Evolutionary conservation across 2,113 vertebrate genomes (phyloP).

Genomic region (Opisthocomus hoazin): DNA sequence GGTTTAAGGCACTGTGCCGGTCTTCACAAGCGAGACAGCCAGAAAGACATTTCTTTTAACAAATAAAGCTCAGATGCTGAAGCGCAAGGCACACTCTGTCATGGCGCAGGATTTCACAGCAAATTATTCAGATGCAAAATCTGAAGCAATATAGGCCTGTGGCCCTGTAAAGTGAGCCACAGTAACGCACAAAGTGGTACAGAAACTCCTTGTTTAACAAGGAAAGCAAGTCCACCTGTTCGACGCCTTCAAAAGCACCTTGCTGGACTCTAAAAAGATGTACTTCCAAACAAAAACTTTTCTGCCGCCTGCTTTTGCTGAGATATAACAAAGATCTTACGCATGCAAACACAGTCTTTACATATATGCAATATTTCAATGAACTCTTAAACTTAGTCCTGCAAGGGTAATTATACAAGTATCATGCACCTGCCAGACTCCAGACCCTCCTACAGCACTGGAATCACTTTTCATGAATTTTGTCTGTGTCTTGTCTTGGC

Average conservation of each 20-base stretch:
- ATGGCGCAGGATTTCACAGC: not conserved
- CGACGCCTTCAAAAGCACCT: not conserved
- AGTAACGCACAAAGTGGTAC: not conserved
- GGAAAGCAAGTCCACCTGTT: not conserved
- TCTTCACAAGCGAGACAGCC: not conserved
- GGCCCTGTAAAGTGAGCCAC: not conserved
- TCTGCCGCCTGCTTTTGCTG: not conserved
- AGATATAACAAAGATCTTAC: not conserved
- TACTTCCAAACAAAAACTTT: not conserved
- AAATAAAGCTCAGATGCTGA: conserved; percentile 16
- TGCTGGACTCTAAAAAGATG: not conserved
- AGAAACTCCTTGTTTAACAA: not conserved
- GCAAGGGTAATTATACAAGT: not conserved
- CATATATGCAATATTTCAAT: not conserved
- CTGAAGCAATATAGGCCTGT: not conserved
- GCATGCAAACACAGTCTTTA: not conserved
- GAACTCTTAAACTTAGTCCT: not conserved
- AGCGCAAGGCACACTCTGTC: not conserved
- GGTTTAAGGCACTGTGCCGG: not conserved
- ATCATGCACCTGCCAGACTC: not conserved
- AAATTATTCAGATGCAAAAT: not conserved
- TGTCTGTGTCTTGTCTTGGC: not conserved
- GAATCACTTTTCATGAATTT: not conserved
- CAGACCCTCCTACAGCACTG: accelerated
- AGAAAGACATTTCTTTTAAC: not conserved